Conservation (phyloP, 1,140 invertebrate species). For the Musca vetustissima region DNA sequence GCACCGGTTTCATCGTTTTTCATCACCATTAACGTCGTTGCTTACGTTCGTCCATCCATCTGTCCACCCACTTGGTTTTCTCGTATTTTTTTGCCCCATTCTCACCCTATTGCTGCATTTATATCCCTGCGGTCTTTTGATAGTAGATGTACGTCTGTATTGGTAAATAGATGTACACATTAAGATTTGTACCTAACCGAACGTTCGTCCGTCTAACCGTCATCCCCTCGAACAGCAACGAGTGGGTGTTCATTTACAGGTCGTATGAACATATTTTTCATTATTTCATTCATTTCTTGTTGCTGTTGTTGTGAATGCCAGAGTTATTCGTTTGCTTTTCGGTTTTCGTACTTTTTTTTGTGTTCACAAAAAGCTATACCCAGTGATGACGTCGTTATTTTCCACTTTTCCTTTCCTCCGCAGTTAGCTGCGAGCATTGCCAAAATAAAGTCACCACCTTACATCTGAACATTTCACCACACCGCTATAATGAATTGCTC, state of each 20-base stretch:
- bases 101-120: no score
- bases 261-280: neutral
- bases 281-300: conserved; percentile 10
- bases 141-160: no score
- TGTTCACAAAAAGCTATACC: neutral
- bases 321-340: no score
- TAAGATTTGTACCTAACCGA: neutral
- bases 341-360: neutral
- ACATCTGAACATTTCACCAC: neutral
- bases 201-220: neutral
- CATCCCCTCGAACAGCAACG: neutral
- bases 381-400: conserved; percentile 20
- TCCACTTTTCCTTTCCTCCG: no score
- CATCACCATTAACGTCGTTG: neutral
- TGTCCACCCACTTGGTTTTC: neutral
- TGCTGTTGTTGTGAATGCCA: no score
- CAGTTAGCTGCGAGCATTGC: no score
- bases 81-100: neutral
- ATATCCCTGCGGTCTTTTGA: no score
- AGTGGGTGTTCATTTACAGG: conserved; percentile 14
- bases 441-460: no score
- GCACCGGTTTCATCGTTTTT: conserved; percentile 9
- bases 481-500: neutral
- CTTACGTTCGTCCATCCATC: neutral
- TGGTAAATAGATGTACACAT: no score